Evolutionary conservation across 2,797 vertebrate species (phyloP), one percentile per base, ranked within the genome.

Genomic region (Craterocephalus amniculus): DNA sequence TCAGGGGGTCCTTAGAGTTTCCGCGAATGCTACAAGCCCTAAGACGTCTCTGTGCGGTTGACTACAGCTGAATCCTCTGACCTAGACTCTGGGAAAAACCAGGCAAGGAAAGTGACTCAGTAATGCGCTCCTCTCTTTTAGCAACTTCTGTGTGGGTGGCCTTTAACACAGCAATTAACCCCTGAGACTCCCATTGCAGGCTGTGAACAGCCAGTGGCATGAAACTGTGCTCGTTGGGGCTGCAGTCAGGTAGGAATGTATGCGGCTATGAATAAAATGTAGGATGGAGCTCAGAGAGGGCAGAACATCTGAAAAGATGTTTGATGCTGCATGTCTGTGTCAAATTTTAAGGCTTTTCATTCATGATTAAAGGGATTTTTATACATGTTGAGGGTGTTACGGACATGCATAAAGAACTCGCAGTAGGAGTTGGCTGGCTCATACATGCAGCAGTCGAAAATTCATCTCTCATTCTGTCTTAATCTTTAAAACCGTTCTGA

Each of bases 131-230:
- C 20, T 78, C 32, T 72, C 31, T 57, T 56, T 70, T 45, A 60
- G 60, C 36, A 67, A 59, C 48, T 34, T 70, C 29, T 72, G 62
- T 63, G 65, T 79, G 48, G 45, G 43, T 43, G 58, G 26, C 62
- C 72, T 85, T 72, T 78, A 74, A 74, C 62, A 18, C n/a, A 8
- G 2, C 69, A 63, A 71, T 85, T 78, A 79, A 84, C 84, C 78
- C 40, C 43, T 2, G 14, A 63, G 40, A 51, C 52, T 63, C 74
- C 61, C n/a, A 49, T 0, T 54, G 40, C 31, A 76, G 63, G 48
- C 0, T 4, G 3, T 63, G 58, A 64, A 76, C 40, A 26, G 35
- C 45, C 51, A 20, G 12, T 9, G 69, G 63, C 61, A 73, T 14
- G 11, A 61, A 49, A 9, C 26, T n/a, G 24, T 0, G 0, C 13